Evolutionary conservation across 2,888 invertebrate genomes (phyloP), one percentile per base, ranked within the genome.

Genomic region (Arctia plantaginis): DNA sequence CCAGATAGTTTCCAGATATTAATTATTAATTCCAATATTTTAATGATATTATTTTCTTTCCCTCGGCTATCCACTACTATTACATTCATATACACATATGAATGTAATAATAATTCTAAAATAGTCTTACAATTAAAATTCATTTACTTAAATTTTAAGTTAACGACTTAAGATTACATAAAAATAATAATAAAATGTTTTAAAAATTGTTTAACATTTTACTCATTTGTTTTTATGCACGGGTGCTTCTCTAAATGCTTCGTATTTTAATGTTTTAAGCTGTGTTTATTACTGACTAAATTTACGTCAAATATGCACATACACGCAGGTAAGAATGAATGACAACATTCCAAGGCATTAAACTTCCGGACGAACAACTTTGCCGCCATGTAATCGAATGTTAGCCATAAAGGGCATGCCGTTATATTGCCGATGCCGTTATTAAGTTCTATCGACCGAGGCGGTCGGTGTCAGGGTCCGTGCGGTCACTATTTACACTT

Each of bases 401-500:
- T 74, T 77, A 76, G 66, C 72, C 73, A 69, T 72, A 77, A 75
- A 76, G 77, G 80, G 81, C 75, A 77, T 69, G 69, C 67, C 73
- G 72, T 75, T 73, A 74, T 78, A 66, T 65, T 69, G 62, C 68
- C 62, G 72, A 77, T 62, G 62, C 27, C 62, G 62, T 62, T 62
- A 62, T 62, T 62, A 30, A 62, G 76, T 75, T 75, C 72, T 72
- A 71, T 72, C 72, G 80, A 78, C 81, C 82, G 82, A 77, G 78
- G 75, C 79, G 82, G 78, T 80, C 83, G 85, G 84, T 90, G 90
- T 90, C 91, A 90, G 89, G 91, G 90, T 86, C 89, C 86, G 85
- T 85, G 86, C 71, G 73, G 68, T 77, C 75, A 83, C 87, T 91
- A 89, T 93, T 92, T 91, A 91, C 93, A 93, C 93, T 94, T 93